These are phyloP conservation scores for Candoia aspera DNA, from an alignment of 2,113 vertebrate genomes.

Conservation along the genomic window DNA sequence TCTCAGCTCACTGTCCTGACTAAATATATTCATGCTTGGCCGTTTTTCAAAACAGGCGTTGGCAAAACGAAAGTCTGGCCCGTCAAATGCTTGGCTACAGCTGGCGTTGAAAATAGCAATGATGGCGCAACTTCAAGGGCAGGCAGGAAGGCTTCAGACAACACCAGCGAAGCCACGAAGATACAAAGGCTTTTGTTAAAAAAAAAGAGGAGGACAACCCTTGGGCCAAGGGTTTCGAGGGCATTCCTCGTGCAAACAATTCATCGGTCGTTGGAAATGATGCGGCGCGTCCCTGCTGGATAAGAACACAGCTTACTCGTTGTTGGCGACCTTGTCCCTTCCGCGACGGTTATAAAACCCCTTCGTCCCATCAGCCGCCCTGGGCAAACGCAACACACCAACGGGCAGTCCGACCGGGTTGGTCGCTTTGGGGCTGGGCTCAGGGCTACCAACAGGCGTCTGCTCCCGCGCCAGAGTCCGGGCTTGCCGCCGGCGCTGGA, in stretches of 20 bases:
- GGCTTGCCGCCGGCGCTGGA: conserved; percentile 88
- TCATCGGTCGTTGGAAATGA: not conserved
- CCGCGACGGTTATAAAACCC: conserved; percentile 85
- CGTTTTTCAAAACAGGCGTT: conserved; percentile 11
- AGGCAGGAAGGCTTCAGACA: conserved; percentile 6
- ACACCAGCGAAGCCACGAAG: conserved; percentile 46
- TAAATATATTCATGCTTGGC: conserved; percentile 6
- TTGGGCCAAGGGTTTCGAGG: conserved; percentile 61
- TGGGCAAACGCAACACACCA: conserved; percentile 87
- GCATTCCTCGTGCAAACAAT: conserved; percentile 31
- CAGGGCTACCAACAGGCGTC: conserved; percentile 86
- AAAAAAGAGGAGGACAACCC: conserved; percentile 62
- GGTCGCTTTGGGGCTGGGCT: conserved; percentile 86
- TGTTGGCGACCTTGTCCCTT: conserved; percentile 68
- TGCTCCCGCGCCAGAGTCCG: conserved; percentile 84
- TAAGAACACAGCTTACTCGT: conserved; percentile 36
- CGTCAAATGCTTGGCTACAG: conserved; percentile 13
- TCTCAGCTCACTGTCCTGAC: fast-evolving
- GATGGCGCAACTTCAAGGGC: conserved; percentile 1
- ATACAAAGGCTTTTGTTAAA: conserved; percentile 53
- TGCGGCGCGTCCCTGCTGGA: not conserved
- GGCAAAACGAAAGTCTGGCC: conserved; percentile 22
- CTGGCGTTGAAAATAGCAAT: not conserved
- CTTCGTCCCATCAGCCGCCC: conserved; percentile 90
- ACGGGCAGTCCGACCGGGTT: conserved; percentile 86